Evolutionary conservation across 2,113 vertebrate genomes (phyloP).

Genomic region (Oreochromis tanganicae): DNA sequence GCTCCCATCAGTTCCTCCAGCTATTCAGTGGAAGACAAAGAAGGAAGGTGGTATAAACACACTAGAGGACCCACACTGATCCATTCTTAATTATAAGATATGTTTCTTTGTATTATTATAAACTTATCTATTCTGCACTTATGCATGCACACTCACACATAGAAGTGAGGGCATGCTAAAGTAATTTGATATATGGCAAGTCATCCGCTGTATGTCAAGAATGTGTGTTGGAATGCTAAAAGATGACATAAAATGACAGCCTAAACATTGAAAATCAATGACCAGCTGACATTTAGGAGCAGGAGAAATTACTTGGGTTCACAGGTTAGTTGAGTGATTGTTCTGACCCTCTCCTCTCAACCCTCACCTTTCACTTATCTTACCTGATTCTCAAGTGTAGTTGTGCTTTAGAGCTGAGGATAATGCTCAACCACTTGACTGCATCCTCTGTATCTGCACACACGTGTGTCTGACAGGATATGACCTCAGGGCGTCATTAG

Average conservation of each 20-base stretch:
- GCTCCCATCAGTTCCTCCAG: slow-evolving; percentile 91
- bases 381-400: slow-evolving; percentile 27
- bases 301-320: not conserved
- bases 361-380: slow-evolving; percentile 25
- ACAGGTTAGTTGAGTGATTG: slow-evolving; percentile 24
- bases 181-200: not conserved
- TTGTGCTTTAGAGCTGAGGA: slow-evolving; percentile 34
- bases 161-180: not conserved
- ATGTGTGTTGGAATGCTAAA: not conserved
- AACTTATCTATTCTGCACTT: not conserved
- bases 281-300: not conserved
- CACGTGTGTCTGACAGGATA: slow-evolving; percentile 52
- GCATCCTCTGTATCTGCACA: slow-evolving; percentile 23
- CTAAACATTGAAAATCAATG: slow-evolving; percentile 11
- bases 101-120: no score
- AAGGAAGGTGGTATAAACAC: not conserved
- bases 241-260: slow-evolving; percentile 7
- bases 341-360: not conserved
- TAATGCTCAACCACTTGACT: slow-evolving; percentile 9
- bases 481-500: slow-evolving; percentile 59
- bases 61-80: not conserved
- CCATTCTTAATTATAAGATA: not conserved
- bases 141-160: not conserved
- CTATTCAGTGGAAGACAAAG: slow-evolving; percentile 55
- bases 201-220: not conserved